These are phyloP conservation scores for Mesoclemmys tuberculata DNA, from an alignment of 2,113 vertebrate species.

Conservation along the genomic window DNA sequence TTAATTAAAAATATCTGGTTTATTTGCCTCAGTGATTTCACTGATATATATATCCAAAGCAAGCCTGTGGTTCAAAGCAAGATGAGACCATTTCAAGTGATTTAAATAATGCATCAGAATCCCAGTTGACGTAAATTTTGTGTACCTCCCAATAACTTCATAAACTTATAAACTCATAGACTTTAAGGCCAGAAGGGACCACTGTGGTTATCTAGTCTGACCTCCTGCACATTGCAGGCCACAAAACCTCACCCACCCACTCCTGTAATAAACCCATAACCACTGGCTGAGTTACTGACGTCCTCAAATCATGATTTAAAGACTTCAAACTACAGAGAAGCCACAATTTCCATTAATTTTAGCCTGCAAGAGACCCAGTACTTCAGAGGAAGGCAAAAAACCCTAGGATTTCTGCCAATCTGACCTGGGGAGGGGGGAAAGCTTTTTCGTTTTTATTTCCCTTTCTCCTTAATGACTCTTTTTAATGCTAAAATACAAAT, in stretches of 20 bases:
- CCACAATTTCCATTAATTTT: not conserved
- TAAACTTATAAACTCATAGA: not conserved
- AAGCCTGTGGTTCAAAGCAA: fast-evolving
- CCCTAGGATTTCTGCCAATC: not conserved
- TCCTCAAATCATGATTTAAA: not conserved
- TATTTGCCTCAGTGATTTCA: fast-evolving
- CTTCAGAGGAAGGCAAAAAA: not conserved
- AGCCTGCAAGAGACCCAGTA: not conserved
- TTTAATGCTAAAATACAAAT: no score
- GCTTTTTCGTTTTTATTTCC: no score
- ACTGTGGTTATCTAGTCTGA: not conserved
- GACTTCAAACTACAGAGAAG: not conserved
- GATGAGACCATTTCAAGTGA: not conserved
- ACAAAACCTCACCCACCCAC: not conserved
- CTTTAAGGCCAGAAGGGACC: not conserved
- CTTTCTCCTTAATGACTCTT: no score
- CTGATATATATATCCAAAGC: fast-evolving
- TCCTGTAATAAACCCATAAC: not conserved
- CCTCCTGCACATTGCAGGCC: not conserved
- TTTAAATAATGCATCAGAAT: fast-evolving
- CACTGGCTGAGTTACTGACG: no score
- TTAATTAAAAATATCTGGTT: not conserved
- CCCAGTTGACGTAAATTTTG: fast-evolving
- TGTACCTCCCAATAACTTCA: fast-evolving
- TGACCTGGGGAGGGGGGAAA: not conserved